Evolutionary conservation across 2,113 vertebrate species (phyloP).

Genomic region (Trichomycterus rosablanca): DNA sequence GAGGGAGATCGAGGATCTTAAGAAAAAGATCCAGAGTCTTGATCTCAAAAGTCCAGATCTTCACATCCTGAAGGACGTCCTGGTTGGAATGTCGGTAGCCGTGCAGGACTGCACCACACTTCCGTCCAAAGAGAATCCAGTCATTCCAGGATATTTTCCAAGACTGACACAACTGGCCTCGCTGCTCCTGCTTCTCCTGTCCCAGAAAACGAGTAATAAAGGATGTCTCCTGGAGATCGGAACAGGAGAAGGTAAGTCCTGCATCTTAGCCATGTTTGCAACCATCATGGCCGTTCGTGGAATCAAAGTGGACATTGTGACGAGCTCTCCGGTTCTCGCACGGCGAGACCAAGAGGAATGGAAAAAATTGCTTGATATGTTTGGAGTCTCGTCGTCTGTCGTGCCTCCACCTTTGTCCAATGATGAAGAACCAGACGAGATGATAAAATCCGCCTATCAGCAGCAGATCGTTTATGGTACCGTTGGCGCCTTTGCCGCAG

Average conservation of each 20-base stretch:
- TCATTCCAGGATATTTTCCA: slow-evolving; percentile 44
- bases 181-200: slow-evolving; percentile 35
- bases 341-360: slow-evolving; percentile 40
- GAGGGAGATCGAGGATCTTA: background rate
- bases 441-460: slow-evolving; percentile 28
- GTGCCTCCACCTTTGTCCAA: slow-evolving; percentile 28
- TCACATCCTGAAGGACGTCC: too few relatives aligned
- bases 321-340: slow-evolving; percentile 38
- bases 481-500: slow-evolving; percentile 40
- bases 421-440: slow-evolving; percentile 5
- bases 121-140: too few relatives aligned
- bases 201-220: background rate
- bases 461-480: slow-evolving; percentile 41
- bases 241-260: slow-evolving; percentile 46
- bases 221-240: slow-evolving; percentile 46
- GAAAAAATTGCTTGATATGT: slow-evolving; percentile 36
- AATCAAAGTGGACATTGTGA: slow-evolving; percentile 40
- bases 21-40: slow-evolving; percentile 20
- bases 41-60: slow-evolving; percentile 30
- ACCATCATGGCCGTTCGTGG: slow-evolving; percentile 38
- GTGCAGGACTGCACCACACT: too few relatives aligned
- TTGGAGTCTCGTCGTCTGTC: slow-evolving; percentile 36
- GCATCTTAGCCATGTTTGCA: slow-evolving; percentile 46
- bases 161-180: slow-evolving; percentile 43
- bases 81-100: too few relatives aligned